A percentile compares a stretch with the other conserved stretches of the same genome.
Conservation (phyloP, 2,113 vertebrate genomes). For the Myodes glareolus region DNA sequence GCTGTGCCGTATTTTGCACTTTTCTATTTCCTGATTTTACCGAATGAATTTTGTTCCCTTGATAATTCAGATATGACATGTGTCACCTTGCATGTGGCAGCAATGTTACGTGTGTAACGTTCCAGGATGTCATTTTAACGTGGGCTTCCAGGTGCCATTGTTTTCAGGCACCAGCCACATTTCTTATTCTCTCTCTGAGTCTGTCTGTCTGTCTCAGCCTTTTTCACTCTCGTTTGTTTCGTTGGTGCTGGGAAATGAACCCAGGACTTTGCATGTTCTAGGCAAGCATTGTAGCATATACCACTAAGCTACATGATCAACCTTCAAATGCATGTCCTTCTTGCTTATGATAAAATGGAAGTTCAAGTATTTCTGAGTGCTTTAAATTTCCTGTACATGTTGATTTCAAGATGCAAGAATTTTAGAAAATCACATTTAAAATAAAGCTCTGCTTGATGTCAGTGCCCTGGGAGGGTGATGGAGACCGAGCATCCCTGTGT, state of each 20-base stretch:
- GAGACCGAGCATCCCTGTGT: no score
- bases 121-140: accelerated
- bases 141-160: background rate
- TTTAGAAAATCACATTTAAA: background rate
- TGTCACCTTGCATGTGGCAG: accelerated
- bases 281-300: background rate
- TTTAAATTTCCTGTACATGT: background rate
- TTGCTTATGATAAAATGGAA: background rate
- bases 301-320: background rate
- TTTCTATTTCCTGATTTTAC: background rate
- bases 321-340: background rate
- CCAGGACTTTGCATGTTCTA: background rate
- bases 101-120: background rate
- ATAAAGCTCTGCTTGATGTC: background rate
- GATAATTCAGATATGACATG: background rate
- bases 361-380: background rate
- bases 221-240: background rate
- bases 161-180: background rate
- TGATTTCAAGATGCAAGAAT: background rate
- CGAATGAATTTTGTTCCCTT: background rate
- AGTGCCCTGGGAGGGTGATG: background rate
- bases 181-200: no score
- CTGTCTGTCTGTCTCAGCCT: background rate
- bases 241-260: background rate
- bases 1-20: accelerated